A percentile compares a stretch with the other conserved stretches of the same genome.
These are phyloP conservation scores for Stenichneumon culpator DNA, from an alignment of 2,888 invertebrate species.

Conservation along the genomic window DNA sequence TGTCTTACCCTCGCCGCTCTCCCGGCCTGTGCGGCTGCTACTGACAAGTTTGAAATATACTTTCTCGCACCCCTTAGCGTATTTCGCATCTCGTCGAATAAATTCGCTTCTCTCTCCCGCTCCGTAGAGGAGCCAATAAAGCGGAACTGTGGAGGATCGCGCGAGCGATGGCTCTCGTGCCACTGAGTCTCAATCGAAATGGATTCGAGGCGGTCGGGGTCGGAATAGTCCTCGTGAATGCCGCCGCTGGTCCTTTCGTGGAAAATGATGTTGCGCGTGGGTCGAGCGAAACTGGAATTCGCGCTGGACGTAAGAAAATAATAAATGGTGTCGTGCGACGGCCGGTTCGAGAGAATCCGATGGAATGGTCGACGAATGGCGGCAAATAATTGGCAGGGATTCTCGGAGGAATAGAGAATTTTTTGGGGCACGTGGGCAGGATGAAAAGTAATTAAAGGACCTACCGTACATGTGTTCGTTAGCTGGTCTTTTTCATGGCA, in stretches of 20 bases:
- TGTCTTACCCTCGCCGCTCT: slow-evolving; percentile 24
- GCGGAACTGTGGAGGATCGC: slow-evolving; percentile 22
- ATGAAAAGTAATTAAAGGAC: slow-evolving; percentile 26
- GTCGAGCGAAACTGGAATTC: neutral
- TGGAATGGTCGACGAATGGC: neutral
- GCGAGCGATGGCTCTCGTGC: slow-evolving; percentile 28
- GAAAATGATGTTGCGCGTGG: slow-evolving; percentile 12
- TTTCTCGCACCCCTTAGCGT: slow-evolving; percentile 52
- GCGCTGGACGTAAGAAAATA: slow-evolving; percentile 20
- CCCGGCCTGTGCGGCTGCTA: slow-evolving; percentile 47
- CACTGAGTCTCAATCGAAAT: slow-evolving; percentile 56
- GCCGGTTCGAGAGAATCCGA: neutral
- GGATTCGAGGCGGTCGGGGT: slow-evolving; percentile 37
- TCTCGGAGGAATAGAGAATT: slow-evolving; percentile 12
- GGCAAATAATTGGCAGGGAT: neutral
- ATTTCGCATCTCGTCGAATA: slow-evolving; percentile 27
- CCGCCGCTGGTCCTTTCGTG: slow-evolving; percentile 26
- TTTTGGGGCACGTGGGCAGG: slow-evolving; percentile 27
- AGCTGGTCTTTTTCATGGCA: neutral
- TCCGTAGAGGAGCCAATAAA: slow-evolving; percentile 49
- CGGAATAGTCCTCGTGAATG: neutral
- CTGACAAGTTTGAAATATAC: slow-evolving; percentile 70
- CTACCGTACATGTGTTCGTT: neutral
- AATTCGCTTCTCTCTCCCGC: slow-evolving; percentile 28
- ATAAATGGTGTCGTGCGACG: neutral